phyloP scores from a whole-genome alignment of 2,113 vertebrate species.

The Chamaea fasciata region DNA sequence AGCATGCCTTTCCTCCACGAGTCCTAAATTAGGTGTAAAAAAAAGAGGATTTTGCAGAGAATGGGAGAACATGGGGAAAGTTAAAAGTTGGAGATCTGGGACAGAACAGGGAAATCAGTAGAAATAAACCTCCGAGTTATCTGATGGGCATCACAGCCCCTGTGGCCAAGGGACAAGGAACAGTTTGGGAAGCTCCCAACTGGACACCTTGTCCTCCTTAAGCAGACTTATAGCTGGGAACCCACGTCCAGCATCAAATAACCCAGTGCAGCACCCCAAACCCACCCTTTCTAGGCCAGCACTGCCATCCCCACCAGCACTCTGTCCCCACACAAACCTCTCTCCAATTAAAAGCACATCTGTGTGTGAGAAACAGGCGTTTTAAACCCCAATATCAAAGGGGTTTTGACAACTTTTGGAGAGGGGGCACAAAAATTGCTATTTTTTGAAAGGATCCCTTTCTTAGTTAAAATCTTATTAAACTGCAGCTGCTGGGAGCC shows the following conservation, averaged over 20 bases:
- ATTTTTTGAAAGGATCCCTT: background rate
- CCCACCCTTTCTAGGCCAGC: rapidly evolving
- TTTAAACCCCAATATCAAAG: background rate
- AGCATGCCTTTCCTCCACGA: rapidly evolving
- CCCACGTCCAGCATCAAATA: rapidly evolving
- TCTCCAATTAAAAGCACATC: background rate
- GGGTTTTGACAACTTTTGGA: background rate
- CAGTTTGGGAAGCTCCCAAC: background rate
- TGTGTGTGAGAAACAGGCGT: background rate
- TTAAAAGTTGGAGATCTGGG: background rate
- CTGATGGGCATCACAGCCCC: background rate
- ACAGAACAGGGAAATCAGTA: rapidly evolving
- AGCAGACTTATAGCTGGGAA: background rate
- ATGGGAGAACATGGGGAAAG: background rate
- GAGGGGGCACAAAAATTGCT: background rate
- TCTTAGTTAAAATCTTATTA: slow-evolving; percentile 20
- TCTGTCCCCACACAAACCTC: background rate
- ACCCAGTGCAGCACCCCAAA: background rate
- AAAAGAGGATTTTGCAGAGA: background rate
- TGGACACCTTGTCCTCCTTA: background rate
- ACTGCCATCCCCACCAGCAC: background rate
- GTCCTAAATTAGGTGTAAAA: background rate
- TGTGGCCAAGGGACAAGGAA: background rate
- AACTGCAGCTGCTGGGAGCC: slow-evolving; percentile 32
- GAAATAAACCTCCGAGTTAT: background rate